Percentiles rank a stretch among this genome's conserved stretches.
Evolutionary conservation across 2,888 invertebrate genomes (phyloP).

Genomic region (Acanthosepion pharaonis): DNA sequence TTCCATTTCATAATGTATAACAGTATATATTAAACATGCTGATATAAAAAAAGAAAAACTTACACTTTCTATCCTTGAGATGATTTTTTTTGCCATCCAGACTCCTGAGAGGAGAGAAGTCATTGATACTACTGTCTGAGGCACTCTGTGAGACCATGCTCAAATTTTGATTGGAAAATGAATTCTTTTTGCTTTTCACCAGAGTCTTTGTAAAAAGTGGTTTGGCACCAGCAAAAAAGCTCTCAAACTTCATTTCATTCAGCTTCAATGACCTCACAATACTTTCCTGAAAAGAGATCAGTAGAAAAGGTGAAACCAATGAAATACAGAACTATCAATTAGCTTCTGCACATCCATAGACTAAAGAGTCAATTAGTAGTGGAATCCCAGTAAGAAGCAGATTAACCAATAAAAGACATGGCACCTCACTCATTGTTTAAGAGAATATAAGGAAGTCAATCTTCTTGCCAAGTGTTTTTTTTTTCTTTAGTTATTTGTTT

Average conservation of each 20-base stretch:
- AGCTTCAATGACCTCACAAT: slow-evolving; percentile 81
- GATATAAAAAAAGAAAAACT: neutral
- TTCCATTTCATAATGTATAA: too few species aligned
- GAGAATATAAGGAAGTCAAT: too few species aligned
- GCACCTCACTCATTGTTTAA: too few species aligned
- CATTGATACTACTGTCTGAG: neutral
- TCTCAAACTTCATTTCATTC: slow-evolving; percentile 81
- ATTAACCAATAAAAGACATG: too few species aligned
- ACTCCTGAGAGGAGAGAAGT: neutral
- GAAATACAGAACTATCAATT: neutral
- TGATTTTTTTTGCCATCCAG: neutral
- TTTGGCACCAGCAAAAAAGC: slow-evolving; percentile 86
- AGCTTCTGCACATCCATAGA: too few species aligned
- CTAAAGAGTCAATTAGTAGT: too few species aligned
- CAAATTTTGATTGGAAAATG: neutral
- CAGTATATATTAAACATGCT: too few species aligned
- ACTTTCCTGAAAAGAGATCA: slow-evolving; percentile 61
- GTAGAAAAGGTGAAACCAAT: neutral
- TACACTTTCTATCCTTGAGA: neutral
- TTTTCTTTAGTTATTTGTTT: too few species aligned
- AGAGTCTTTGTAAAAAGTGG: slow-evolving; percentile 80
- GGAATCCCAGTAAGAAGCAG: too few species aligned
- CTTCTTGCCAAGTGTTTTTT: too few species aligned
- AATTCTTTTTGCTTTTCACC: slow-evolving; percentile 61
- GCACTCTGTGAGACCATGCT: slow-evolving; percentile 5